Evolutionary conservation across 2,113 vertebrate species (phyloP).

Genomic region (Australoheros scitulus): DNA sequence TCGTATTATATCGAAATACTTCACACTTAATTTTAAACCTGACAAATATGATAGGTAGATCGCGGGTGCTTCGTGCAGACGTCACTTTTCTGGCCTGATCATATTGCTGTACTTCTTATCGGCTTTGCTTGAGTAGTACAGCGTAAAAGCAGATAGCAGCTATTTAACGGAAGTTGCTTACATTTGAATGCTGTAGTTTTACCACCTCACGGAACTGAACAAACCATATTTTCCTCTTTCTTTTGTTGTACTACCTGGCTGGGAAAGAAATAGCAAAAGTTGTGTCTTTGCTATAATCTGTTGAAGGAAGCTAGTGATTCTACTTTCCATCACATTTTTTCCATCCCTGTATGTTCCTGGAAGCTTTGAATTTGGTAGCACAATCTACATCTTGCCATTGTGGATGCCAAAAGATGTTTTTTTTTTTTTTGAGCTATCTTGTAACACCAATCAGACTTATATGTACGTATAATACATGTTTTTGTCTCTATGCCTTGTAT

Average conservation of each 20-base stretch:
- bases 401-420: not conserved
- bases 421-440: not conserved
- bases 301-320: not conserved
- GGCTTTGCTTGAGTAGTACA: conserved; percentile 11
- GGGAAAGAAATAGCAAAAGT: not conserved
- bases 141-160: conserved; percentile 43
- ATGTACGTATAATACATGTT: not conserved
- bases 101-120: conserved; percentile 39
- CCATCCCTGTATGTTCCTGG: not conserved
- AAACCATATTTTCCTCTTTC: not conserved
- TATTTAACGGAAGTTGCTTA: conserved; percentile 41
- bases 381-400: not conserved
- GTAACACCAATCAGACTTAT: not conserved
- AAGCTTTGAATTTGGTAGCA: conserved; percentile 15
- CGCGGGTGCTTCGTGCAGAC: not conserved
- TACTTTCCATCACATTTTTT: not conserved
- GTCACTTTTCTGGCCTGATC: not conserved
- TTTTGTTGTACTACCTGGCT: not conserved
- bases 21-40: not conserved
- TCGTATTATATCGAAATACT: not conserved
- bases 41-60: not conserved
- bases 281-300: not conserved
- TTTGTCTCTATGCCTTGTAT: conserved; percentile 39
- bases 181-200: conserved; percentile 24
- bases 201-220: not conserved